Percentiles rank a stretch among this genome's conserved stretches.
phyloP scores from a whole-genome alignment of 2,888 invertebrate genomes.

The Biston betularia region DNA sequence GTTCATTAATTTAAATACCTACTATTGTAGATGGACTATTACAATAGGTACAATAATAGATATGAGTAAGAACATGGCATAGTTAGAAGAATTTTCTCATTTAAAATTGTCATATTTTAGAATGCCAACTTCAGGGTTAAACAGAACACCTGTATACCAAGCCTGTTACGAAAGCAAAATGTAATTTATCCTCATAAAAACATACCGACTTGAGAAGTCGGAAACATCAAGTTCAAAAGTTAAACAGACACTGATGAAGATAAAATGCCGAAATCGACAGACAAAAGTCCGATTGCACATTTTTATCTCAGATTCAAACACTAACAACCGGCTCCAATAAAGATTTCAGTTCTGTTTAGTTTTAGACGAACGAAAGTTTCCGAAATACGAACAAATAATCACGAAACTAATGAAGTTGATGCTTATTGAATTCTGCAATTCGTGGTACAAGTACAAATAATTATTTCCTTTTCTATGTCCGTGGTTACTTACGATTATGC shows the following conservation, averaged over 20 bases:
- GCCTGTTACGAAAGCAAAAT: too few species aligned
- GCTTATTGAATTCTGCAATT: not conserved
- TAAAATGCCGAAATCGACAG: slow-evolving; percentile 22
- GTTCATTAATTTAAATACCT: too few species aligned
- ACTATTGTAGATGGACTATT: too few species aligned
- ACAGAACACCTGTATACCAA: too few species aligned
- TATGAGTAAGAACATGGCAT: too few species aligned
- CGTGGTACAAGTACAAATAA: too few species aligned
- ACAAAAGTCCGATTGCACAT: slow-evolving; percentile 21
- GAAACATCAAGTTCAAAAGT: slow-evolving; percentile 6
- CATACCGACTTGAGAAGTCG: not conserved
- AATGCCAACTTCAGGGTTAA: too few species aligned
- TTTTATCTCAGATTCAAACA: slow-evolving; percentile 23
- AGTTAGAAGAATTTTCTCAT: too few species aligned
- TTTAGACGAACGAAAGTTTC: slow-evolving; percentile 17
- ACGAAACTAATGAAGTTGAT: slow-evolving; percentile 2
- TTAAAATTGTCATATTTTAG: too few species aligned
- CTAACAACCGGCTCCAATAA: slow-evolving; percentile 31
- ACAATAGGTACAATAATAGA: too few species aligned
- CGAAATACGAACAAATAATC: slow-evolving; percentile 14
- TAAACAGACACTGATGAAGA: slow-evolving; percentile 22
- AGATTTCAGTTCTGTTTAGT: slow-evolving; percentile 28
- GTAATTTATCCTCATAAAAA: too few species aligned
- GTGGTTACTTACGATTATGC: not conserved
- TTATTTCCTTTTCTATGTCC: too few species aligned